A percentile compares a stretch with the other conserved stretches of the same genome.
Conservation (phyloP, 2,888 invertebrate species). For the Escarpia spicata region DNA sequence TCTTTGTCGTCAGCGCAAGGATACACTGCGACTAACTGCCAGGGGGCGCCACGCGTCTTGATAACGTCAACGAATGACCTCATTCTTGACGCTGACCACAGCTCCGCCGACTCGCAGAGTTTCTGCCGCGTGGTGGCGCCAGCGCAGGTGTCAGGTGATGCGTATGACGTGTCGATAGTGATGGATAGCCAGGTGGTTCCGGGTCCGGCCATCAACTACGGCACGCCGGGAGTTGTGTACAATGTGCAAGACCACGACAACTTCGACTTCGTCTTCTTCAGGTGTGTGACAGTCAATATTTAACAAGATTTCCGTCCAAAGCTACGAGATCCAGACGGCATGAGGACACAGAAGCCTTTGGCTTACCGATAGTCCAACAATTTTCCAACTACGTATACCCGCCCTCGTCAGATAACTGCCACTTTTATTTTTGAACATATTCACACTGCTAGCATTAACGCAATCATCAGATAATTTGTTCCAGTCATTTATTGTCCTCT, state of each 20-base stretch:
- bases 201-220: background rate
- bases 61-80: background rate
- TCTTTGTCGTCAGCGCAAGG: background rate
- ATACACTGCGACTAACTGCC: background rate
- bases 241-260: background rate
- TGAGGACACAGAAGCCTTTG: too few relatives aligned
- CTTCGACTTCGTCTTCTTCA: slow-evolving; percentile 6
- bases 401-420: too few relatives aligned
- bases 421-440: too few relatives aligned
- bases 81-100: background rate
- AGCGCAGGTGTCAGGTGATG: background rate
- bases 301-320: too few relatives aligned
- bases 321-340: too few relatives aligned
- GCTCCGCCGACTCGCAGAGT: background rate
- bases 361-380: too few relatives aligned
- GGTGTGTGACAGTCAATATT: background rate
- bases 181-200: background rate
- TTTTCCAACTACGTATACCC: too few relatives aligned
- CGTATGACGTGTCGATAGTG: background rate
- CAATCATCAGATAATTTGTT: too few relatives aligned
- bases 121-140: slow-evolving; percentile 16
- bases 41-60: background rate
- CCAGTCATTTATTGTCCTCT: too few relatives aligned
- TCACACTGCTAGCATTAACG: too few relatives aligned
- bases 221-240: background rate